phyloP scores from a whole-genome alignment of 2,797 vertebrate genomes.

The Micrastur ruficollis region DNA sequence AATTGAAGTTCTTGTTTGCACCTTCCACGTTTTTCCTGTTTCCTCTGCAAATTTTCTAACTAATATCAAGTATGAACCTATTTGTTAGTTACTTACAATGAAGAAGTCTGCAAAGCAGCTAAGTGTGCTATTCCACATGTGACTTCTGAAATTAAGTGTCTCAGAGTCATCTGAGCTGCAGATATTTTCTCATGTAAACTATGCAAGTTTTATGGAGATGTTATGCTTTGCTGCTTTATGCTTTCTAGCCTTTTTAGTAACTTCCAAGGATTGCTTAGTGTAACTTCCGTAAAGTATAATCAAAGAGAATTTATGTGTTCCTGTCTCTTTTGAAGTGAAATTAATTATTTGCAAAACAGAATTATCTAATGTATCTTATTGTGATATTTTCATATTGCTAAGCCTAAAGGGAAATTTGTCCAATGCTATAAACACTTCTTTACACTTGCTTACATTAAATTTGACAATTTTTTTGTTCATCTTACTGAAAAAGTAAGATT shows the following conservation, averaged over 20 bases:
- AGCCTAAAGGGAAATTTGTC: neutral
- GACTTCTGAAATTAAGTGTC: neutral
- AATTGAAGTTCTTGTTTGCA: neutral
- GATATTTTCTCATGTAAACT: neutral
- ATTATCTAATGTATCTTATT: neutral
- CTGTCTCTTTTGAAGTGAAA: neutral
- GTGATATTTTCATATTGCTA: neutral
- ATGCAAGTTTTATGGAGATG: rapidly evolving
- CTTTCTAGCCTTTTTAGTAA: neutral
- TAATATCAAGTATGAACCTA: neutral
- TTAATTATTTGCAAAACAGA: neutral
- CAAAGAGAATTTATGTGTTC: neutral
- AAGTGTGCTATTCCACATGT: neutral
- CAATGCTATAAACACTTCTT: neutral
- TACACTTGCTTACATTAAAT: neutral
- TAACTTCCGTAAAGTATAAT: neutral
- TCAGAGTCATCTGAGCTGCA: neutral
- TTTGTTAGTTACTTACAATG: neutral
- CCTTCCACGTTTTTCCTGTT: neutral
- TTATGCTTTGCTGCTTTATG: neutral
- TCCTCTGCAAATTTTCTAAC: neutral
- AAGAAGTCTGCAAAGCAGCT: neutral
- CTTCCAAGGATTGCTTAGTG: neutral
- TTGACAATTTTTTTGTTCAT: neutral
- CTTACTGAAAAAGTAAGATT: neutral